These are phyloP conservation scores for Loris lydekkerianus DNA, from an alignment of 2,797 vertebrate species.

Conservation along the genomic window DNA sequence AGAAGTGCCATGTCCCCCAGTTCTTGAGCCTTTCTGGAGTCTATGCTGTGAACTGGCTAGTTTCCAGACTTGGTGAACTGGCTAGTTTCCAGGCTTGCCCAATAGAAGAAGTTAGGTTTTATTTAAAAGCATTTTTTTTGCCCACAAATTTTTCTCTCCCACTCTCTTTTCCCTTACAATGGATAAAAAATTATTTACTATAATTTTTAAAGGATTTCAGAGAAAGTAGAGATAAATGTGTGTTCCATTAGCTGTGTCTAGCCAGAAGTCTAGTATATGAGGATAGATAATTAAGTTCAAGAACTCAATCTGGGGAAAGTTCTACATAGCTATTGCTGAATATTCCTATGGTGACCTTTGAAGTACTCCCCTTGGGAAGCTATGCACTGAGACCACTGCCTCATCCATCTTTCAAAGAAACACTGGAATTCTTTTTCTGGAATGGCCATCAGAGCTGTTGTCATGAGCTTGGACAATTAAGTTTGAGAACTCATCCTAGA, in stretches of 20 bases:
- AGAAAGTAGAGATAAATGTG: neutral
- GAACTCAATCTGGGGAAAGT: too few relatives aligned
- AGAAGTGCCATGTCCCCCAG: neutral
- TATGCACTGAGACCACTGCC: too few relatives aligned
- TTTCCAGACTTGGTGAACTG: neutral
- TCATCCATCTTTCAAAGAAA: too few relatives aligned
- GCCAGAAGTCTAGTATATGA: neutral
- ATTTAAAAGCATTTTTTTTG: neutral
- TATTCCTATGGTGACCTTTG: too few relatives aligned
- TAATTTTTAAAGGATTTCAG: slow-evolving; percentile 24
- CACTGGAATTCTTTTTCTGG: too few relatives aligned
- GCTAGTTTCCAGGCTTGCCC: neutral
- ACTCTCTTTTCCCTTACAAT: neutral
- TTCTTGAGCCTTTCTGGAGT: neutral
- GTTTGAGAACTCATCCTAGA: too few relatives aligned
- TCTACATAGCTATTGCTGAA: too few relatives aligned
- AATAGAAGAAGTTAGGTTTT: neutral
- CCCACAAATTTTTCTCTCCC: neutral
- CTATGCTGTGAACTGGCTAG: neutral
- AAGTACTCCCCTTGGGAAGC: too few relatives aligned
- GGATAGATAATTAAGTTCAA: too few relatives aligned
- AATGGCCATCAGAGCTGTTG: too few relatives aligned
- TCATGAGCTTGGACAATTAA: too few relatives aligned
- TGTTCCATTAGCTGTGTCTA: neutral
- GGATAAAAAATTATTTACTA: neutral